Base-by-base conservation (phyloP, 2,888 invertebrate species). In the Tenthredo mesomela region DNA sequence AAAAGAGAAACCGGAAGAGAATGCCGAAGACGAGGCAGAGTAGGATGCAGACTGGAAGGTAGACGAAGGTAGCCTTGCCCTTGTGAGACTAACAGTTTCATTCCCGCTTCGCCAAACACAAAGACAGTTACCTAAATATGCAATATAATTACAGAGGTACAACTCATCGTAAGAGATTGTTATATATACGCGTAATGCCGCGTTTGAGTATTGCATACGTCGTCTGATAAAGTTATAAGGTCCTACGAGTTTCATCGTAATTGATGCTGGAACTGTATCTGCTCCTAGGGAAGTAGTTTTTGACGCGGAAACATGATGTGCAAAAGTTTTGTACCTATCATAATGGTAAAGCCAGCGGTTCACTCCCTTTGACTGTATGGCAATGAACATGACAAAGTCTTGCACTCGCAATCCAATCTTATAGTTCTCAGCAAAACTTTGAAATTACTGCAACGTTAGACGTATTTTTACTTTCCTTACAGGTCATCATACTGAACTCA, bases 331-430 rank as follows among this genome's bases (percentile, higher is more conserved):
- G 80, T 80, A 80, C 61, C 61, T 80, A 80, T 80, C 61, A 80
- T 80, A 80, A 80, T 80, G 80, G 61, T 61, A 80, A 80, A 80
- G 61, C 61, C 25, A 10, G 61, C 1, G 21, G 40, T 61, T 21
- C 18, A 15, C 29, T 67, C 0, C 73, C 80, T 25, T 15, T 15
- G 15, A 80, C 61, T 21, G 80, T 80, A 21, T 40, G 77, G 80
- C 80, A 37, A 80, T 61, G 61, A 80, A 80, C 80, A 21, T n/a
- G 61, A n/a, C 80, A 80, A 58, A 80, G 25, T 61, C 61, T 25
- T 40, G 80, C 78, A 54, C 78, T 78, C 58, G 37, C 61, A 61
- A 80, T 80, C 40, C 80, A 80, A 61, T 80, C 80, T 58, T 80
- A 61, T 18, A 21, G 58, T 15, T 37, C 21, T 80, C 18, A 18